Evolutionary conservation across 2,113 vertebrate species (phyloP), one percentile per base, ranked within the genome.

Genomic region (Lepisosteus oculatus): DNA sequence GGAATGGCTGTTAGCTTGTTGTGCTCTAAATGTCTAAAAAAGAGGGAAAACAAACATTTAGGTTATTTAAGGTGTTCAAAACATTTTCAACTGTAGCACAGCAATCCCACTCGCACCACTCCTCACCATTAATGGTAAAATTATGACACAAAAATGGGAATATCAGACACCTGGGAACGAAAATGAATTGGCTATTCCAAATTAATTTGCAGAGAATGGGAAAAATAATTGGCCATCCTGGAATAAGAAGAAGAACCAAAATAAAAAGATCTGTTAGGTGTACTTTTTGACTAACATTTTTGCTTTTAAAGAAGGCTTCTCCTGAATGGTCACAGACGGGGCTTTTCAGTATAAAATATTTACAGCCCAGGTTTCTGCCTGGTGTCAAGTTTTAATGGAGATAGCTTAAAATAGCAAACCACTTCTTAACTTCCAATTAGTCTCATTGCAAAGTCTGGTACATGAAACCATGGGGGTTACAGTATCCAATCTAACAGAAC

Each of bases 1-100:
- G 97, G 97, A 72, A 99, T 87, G 57, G 89, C 74, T 7, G 88
- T 94, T 90, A 99, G 84, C 77, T 96, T 92, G 6, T 99, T 99
- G 90, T 95, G 91, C 85, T 90, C 93, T 87, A 99, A 84, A 64
- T 83, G 89, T 80, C 97, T 99, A n/a, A 75, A 78, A 86, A 63
- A 85, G 43, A 69, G 67, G 68, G 62, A 75, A 80, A 29, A 29
- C 29, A 29, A 29, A 29, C 29, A 29, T 29, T 29, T 29, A 29
- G 29, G 29, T 29, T 29, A 29, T 29, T 29, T 29, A 29, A 29
- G 29, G 29, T 29, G 29, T 29, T 29, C 29, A 29, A 29, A 29
- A 29, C 29, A 29, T 29, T 29, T 29, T 29, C 29, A 29, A 29
- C 29, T 29, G 1, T 29, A 29, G 29, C 29, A 29, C 29, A 29